phyloP scores from a whole-genome alignment of 1,140 invertebrate genomes.

The Euglossa dilemma region DNA sequence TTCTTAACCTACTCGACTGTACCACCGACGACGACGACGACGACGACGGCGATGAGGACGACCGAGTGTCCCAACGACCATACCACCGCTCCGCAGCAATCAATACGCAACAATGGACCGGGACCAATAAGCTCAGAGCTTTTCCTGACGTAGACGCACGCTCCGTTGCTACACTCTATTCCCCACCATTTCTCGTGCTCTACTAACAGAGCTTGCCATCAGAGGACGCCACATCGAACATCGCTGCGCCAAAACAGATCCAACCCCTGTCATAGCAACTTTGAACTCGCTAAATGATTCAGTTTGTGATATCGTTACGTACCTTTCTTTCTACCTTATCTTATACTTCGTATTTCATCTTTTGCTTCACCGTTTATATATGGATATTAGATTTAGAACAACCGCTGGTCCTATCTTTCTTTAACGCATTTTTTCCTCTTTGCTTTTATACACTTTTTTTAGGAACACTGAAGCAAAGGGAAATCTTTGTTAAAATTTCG shows the following conservation, averaged over 20 bases:
- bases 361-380: not conserved
- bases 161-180: conserved; percentile 66
- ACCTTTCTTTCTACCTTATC: not conserved
- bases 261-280: conserved; percentile 21
- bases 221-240: conserved; percentile 1
- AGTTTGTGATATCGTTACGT: not conserved
- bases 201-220: conserved; percentile 25
- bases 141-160: conserved; percentile 79
- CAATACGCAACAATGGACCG: conserved; percentile 82
- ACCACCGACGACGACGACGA: conserved; percentile 70
- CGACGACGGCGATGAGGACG: conserved; percentile 76
- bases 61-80: conserved; percentile 76
- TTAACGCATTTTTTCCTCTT: no score
- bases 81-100: conserved; percentile 79
- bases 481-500: not conserved
- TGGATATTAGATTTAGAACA: no score
- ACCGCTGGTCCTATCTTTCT: no score
- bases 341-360: not conserved
- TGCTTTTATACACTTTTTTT: no score
- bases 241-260: conserved; percentile 48
- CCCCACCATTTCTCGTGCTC: conserved; percentile 40
- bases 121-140: conserved; percentile 82
- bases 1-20: conserved; percentile 63
- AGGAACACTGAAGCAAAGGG: not conserved
- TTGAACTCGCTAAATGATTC: no score